Evolutionary conservation across 35 echinoderm and acorn worm species (phyloP).

Genomic region (Ophioderma brevispina): DNA sequence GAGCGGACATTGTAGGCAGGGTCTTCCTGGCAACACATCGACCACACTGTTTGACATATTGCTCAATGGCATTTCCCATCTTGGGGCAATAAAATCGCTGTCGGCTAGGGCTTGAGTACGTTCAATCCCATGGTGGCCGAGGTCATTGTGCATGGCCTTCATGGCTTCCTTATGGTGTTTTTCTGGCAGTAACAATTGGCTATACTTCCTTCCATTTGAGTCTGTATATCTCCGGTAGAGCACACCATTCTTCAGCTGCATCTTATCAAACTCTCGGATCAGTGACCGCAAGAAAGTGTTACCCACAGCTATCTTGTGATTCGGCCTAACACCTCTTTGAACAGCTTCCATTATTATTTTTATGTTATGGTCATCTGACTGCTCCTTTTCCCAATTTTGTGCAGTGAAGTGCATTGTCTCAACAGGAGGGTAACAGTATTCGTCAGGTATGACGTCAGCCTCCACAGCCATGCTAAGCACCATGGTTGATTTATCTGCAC

Average conservation of each 20-base stretch:
- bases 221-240: slow-evolving; percentile 23
- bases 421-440: background rate
- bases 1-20: background rate
- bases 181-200: slow-evolving; percentile 48
- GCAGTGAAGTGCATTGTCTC: background rate
- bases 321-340: background rate
- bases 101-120: slow-evolving; percentile 21
- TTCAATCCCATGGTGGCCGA: slow-evolving; percentile 45
- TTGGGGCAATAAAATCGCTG: slow-evolving; percentile 50
- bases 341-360: background rate
- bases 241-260: slow-evolving; percentile 11
- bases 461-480: background rate
- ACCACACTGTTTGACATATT: slow-evolving; percentile 36
- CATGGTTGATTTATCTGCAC: background rate
- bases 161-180: slow-evolving; percentile 14
- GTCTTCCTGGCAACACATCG: slow-evolving; percentile 54
- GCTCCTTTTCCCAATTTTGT: background rate
- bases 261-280: slow-evolving; percentile 12
- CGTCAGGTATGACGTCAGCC: background rate
- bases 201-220: background rate
- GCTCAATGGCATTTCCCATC: slow-evolving; percentile 31
- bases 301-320: background rate
- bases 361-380: background rate
- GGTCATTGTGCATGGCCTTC: slow-evolving; percentile 30
- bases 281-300: background rate